Base-by-base conservation (phyloP, 2,797 vertebrate species). In the Philypnodon macrostomus region DNA sequence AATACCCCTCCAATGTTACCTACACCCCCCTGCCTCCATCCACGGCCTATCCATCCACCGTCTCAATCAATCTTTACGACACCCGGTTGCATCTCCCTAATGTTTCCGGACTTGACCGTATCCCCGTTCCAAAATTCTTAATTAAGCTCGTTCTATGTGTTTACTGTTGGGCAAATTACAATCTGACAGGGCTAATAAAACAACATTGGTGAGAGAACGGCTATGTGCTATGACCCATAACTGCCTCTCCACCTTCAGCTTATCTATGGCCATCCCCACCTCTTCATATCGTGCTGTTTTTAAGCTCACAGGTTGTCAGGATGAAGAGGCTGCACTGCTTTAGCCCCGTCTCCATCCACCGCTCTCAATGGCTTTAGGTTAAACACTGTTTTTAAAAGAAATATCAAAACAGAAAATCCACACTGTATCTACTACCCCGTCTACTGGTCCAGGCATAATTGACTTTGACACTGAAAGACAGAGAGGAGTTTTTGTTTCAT, bases 111-210 rank as follows among this genome's bases (percentile, higher is more conserved):
- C 91, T 91, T 88, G 92, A 93, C 89, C 87, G 85, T 92, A 90
- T 89, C 92, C 93, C 91, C 91, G 92, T 91, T 98, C 91, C 94
- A 96, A 98, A 98, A 95, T 95, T 98, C 94, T 95, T 95, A 96
- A 98, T 97, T 96, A 96, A 98, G 92, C 93, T 91, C 86, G 84
- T 92, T 92, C 92, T 93, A 93, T 96, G 89, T 98, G 93, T 98
- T 98, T 98, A 96, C 95, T 88, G 91, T 97, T 93, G 91, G 91
- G 92, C 91, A 92, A 95, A 95, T 94, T 94, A 92, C 94, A 93
- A 93, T 93, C 93, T 95, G 91, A 96, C 94, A 90, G 92, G 89
- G 87, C 85, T 90, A 90, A 89, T 91, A 89, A 90, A 90, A 90
- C 77, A 84, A 84, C 81, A 81, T 64, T 57, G 81, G 63, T 53